Evolutionary conservation across 2,888 invertebrate species (phyloP).

Genomic region (Stenodera caucasica): DNA sequence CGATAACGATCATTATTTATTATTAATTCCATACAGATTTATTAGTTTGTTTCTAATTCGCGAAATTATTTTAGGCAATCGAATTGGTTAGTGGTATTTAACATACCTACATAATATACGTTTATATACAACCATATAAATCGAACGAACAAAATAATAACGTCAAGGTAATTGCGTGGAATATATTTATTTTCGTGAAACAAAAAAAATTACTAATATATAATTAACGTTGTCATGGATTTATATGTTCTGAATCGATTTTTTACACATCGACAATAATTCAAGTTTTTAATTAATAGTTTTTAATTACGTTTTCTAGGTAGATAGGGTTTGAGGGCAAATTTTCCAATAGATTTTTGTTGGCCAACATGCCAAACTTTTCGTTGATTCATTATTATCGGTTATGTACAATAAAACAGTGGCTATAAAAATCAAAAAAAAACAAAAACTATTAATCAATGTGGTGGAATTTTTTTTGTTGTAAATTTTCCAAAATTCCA

Average conservation of each 20-base stretch:
- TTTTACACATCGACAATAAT: slow-evolving; percentile 5
- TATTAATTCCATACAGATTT: slow-evolving; percentile 37
- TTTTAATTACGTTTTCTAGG: slow-evolving; percentile 13
- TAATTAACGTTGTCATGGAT: slow-evolving; percentile 23
- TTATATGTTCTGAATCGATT: slow-evolving; percentile 15
- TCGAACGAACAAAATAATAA: background rate
- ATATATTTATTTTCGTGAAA: no score
- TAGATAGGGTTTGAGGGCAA: slow-evolving; percentile 7
- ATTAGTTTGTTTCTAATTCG: slow-evolving; percentile 36
- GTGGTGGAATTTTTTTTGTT: background rate
- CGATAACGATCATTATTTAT: slow-evolving; percentile 45
- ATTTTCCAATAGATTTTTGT: background rate
- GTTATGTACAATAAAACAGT: background rate
- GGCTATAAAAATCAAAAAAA: background rate
- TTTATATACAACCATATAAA: background rate
- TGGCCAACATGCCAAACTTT: background rate
- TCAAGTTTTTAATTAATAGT: slow-evolving; percentile 11
- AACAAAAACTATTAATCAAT: background rate
- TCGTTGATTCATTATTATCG: background rate
- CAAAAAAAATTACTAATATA: slow-evolving; percentile 21
- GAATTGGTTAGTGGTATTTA: background rate
- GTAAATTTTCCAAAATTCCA: slow-evolving; percentile 1
- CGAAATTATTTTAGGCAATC: slow-evolving; percentile 18
- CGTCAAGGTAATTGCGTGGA: slow-evolving; percentile 21
- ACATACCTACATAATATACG: no score